phyloP scores from a whole-genome alignment of 2,113 vertebrate species.

The Macroglossus sobrinus region DNA sequence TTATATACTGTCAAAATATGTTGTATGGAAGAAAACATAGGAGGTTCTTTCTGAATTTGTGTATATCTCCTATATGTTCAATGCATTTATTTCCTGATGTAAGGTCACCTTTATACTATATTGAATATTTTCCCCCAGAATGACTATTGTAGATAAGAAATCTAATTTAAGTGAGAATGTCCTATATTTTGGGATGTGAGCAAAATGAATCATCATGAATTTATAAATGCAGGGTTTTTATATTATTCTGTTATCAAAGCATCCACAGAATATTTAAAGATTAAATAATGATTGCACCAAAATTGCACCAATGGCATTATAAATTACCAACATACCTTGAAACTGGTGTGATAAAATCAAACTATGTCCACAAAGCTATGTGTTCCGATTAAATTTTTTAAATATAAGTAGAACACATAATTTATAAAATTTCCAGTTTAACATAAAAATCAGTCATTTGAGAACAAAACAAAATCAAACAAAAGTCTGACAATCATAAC shows the following conservation, averaged over 20 bases:
- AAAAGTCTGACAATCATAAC: neutral
- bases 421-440: neutral
- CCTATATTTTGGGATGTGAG: neutral
- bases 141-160: neutral
- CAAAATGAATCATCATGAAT: neutral
- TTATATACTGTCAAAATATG: neutral
- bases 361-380: neutral
- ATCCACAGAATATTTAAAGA: neutral
- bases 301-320: neutral
- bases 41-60: neutral
- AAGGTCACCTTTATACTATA: neutral
- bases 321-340: neutral
- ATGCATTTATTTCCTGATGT: neutral
- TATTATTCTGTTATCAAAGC: neutral
- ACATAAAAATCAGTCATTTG: neutral
- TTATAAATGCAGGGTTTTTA: neutral
- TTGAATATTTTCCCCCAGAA: neutral
- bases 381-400: neutral
- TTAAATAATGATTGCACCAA: neutral
- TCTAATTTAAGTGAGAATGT: neutral
- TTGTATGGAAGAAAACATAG: neutral
- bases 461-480: constrained; percentile 32
- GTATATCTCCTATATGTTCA: neutral
- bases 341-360: neutral
- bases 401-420: neutral